Base-by-base conservation (phyloP, 2,888 invertebrate species). In the Catocala sponsa region DNA sequence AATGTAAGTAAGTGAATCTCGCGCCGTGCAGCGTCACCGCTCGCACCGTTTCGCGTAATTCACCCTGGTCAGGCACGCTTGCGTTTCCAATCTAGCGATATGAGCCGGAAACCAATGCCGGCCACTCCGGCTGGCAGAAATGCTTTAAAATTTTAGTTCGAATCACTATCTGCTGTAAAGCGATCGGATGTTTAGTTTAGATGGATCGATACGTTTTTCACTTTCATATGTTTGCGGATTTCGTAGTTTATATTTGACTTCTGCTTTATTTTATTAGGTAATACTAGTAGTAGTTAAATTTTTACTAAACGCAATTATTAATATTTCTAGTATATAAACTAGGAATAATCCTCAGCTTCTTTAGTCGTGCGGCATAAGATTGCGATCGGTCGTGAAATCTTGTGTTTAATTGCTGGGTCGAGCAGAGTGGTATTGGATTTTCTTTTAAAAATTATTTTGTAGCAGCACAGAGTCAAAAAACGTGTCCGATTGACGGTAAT, bases 1-100 rank as follows among this genome's bases (percentile, higher is more conserved):
- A 84, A 82, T 82, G 76, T 80, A 81, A 63, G 80, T 84, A 85
- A 89, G 84, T 85, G 84, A 86, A 86, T 85, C 83, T 83, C 71
- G 67, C 78, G 64, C 68, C 67, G 52, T 68, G 64, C 67, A 69
- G 76, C 68, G 70, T 81, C 78, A 76, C 72, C 72, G 71, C 67
- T 78, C 76, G 76, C 74, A 63, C 68, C 74, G 69, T 76, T 72
- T 78, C 74, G 68, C 69, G 78, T 84, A 80, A 84, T 85, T 85
- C 79, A 79, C 70, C 62, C 70, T 74, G 80, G 81, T 78, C 81
- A 78, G 78, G 71, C 82, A 76, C 68, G 80, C 72, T 71, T 73
- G 74, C 72, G 75, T 79, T 83, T 85, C 81, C 87, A 87, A 87
- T 88, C 82, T 79, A 69, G 74, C 67, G 79, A 83, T 86, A 85